phyloP scores from a whole-genome alignment of 2,113 vertebrate species.

The Callocephalon fimbriatum region DNA sequence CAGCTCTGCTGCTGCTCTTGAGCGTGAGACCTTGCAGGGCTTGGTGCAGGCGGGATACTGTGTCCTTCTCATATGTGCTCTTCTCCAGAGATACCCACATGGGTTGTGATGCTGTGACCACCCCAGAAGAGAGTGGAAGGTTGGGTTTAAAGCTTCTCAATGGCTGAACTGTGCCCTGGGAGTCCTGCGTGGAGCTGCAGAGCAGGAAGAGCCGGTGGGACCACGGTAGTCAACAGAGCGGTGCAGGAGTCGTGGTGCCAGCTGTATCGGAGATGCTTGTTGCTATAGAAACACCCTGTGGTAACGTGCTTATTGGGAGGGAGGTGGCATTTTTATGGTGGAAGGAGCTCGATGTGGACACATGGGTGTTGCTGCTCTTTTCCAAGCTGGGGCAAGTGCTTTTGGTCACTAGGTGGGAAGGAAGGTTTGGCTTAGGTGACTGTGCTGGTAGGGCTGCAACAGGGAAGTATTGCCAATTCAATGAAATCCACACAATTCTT shows the following conservation, averaged over 20 bases:
- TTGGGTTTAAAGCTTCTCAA: not conserved
- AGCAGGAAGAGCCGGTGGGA: not conserved
- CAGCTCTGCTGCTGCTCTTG: not conserved
- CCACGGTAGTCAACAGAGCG: not conserved
- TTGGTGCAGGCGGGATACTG: rapidly evolving
- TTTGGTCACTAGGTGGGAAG: rapidly evolving
- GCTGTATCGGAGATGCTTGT: not conserved
- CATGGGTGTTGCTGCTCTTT: too few relatives aligned
- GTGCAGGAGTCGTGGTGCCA: not conserved
- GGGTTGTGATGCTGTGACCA: not conserved
- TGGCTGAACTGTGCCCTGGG: not conserved
- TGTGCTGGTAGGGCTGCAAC: not conserved
- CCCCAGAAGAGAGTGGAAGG: rapidly evolving
- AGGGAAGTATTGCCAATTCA: too few relatives aligned
- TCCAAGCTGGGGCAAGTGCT: not conserved
- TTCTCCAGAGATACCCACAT: rapidly evolving
- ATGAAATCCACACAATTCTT: too few relatives aligned
- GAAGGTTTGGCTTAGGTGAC: not conserved
- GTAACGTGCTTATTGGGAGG: not conserved
- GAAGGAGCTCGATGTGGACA: not conserved
- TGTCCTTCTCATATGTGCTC: rapidly evolving
- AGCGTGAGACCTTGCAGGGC: not conserved
- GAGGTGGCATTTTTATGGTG: not conserved
- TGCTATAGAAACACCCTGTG: not conserved
- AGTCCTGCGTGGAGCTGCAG: not conserved